phyloP scores from a whole-genome alignment of 2,888 invertebrate species.

The Acleris holmiana region DNA sequence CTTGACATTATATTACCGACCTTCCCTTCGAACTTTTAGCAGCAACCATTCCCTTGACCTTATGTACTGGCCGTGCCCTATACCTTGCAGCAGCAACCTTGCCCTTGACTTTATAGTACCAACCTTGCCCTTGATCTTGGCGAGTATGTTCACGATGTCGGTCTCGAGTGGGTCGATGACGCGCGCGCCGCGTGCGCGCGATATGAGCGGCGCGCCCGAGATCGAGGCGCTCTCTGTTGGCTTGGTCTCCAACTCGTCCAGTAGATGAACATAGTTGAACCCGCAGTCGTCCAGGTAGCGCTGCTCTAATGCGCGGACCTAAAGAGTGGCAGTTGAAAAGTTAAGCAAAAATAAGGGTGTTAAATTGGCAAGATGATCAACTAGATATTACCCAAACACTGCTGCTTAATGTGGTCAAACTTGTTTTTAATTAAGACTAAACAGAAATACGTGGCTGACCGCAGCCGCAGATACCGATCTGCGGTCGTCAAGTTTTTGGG shows the following conservation, averaged over 20 bases:
- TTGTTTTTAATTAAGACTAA: too few relatives aligned
- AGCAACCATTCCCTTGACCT: not conserved
- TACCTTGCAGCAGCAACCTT: constrained; percentile 79
- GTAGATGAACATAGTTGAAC: constrained; percentile 89
- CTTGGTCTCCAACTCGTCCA: constrained; percentile 83
- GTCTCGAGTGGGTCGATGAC: constrained; percentile 75
- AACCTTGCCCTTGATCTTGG: constrained; percentile 89
- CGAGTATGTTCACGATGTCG: constrained; percentile 88
- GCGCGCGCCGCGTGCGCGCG: constrained; percentile 35
- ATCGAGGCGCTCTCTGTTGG: constrained; percentile 61
- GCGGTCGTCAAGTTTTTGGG: too few relatives aligned
- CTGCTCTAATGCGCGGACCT: constrained; percentile 85
- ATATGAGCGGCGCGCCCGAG: constrained; percentile 38
- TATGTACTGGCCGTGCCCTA: constrained; percentile 84
- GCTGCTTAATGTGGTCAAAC: too few relatives aligned
- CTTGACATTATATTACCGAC: constrained; percentile 44
- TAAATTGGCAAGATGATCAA: too few relatives aligned
- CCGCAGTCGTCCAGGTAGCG: constrained; percentile 90
- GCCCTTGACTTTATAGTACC: not conserved
- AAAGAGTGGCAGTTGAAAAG: too few relatives aligned
- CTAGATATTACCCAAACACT: too few relatives aligned
- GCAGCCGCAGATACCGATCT: too few relatives aligned
- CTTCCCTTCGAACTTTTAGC: constrained; percentile 90
- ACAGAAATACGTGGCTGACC: too few relatives aligned
- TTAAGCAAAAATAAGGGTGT: too few relatives aligned